Evolutionary conservation across 2,113 vertebrate genomes (phyloP), one percentile per base, ranked within the genome.

Genomic region (Charina bottae): DNA sequence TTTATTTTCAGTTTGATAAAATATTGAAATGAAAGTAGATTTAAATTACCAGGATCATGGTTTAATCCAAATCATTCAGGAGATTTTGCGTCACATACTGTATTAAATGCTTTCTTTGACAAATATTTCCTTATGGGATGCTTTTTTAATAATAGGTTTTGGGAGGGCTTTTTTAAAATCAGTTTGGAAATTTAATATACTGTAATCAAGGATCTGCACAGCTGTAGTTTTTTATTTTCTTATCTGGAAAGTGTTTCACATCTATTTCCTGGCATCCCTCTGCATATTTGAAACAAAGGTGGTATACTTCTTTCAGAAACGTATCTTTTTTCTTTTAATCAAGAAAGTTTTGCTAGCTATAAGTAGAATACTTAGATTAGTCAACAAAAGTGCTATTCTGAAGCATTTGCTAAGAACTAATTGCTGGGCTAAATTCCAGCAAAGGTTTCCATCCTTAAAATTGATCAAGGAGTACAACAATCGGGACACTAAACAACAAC

Each of bases 291-390:
- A 49, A 49, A 49, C 49, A 49, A 42, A 42, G 42, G 42, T 42
- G 3, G 3, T 42, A 5, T 49, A 49, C 6, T 33, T 90, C 72
- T 58, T 46, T 83, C 24, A 42, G 33, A 59, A 59, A 42, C 6
- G 2, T 46, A 12, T 90, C 13, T 42, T 37, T 33, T n/a, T 37
- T 21, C 6, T 26, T 60, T 23, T 90, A 90, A 90, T 19, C 72
- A 90, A 59, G 23, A 33, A 58, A n/a, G 9, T 78, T 89, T 89
- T 78, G 33, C 72, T 90, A 90, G 21, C 23, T 90, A 23, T 58
- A 15, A 37, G 37, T 42, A 56, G 1, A 62, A 23, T 88, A 64
- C 58, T 88, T 88, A 64, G 87, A 56, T 42, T 78, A 83, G n/a
- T 90, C 53, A 90, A 78, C 89, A 90, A 37, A 55, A 23, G 78